Percentiles rank a stretch among this genome's conserved stretches.
phyloP scores from a whole-genome alignment of 2,113 vertebrate genomes.

The Leiothrix lutea region DNA sequence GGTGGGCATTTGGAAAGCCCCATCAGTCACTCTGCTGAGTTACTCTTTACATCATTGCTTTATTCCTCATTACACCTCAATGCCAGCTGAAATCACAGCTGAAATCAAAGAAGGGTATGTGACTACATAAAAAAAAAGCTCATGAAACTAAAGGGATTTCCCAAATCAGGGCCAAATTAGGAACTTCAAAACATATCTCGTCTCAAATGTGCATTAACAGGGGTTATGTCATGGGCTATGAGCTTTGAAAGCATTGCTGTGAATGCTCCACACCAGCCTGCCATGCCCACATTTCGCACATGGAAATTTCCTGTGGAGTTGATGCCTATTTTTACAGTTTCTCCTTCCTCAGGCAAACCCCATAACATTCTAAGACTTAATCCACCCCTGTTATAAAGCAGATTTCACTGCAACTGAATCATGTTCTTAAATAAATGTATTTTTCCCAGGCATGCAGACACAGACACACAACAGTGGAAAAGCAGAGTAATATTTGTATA shows the following conservation, averaged over 20 bases:
- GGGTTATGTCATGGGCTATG: neutral
- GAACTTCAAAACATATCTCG: neutral
- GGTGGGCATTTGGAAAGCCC: neutral
- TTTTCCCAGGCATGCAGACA: neutral
- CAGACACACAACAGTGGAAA: neutral
- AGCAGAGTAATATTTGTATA: conserved; percentile 73
- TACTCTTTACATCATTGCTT: neutral
- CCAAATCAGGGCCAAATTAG: neutral
- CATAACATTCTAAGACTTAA: neutral
- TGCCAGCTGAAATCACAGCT: neutral
- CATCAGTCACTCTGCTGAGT: neutral
- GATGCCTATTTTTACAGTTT: neutral
- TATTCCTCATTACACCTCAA: neutral
- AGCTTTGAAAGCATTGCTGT: neutral
- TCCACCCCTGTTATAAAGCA: neutral
- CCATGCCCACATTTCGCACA: neutral
- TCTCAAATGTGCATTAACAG: neutral
- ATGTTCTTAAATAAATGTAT: neutral
- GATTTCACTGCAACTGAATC: neutral
- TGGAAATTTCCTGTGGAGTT: neutral
- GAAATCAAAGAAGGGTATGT: neutral
- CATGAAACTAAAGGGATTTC: neutral
- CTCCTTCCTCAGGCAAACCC: neutral
- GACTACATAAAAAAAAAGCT: neutral
- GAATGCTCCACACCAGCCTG: neutral